Conservation (phyloP, 1,140 invertebrate species). For the Calliphora vicina region DNA sequence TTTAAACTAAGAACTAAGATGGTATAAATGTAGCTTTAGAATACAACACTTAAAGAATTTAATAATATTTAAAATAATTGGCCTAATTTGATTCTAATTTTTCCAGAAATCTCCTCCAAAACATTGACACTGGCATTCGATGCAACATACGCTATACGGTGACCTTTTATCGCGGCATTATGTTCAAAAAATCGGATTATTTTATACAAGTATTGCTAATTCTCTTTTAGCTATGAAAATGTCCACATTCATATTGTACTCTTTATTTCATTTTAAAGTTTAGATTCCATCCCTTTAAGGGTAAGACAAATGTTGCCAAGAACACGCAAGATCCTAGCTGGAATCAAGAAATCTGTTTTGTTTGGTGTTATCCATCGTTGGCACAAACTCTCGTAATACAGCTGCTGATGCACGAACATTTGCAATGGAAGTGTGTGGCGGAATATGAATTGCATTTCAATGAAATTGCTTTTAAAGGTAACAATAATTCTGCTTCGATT, state of each 20-base stretch:
- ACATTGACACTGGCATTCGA: conserved; percentile 38
- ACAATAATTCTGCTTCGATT: too few relatives aligned
- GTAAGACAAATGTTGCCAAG: conserved; percentile 60
- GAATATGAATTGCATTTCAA: conserved; percentile 60
- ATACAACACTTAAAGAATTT: too few relatives aligned
- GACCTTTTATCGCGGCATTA: conserved; percentile 50
- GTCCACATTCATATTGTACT: too few relatives aligned
- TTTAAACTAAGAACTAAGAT: too few relatives aligned
- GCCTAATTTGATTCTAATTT: background rate
- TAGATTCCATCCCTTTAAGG: conserved; percentile 58
- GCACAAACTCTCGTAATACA: conserved; percentile 64
- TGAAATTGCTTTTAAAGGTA: conserved; percentile 60
- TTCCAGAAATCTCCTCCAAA: conserved; percentile 74
- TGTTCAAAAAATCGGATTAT: conserved; percentile 52
- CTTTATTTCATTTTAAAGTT: conserved; percentile 48
- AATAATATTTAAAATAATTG: too few relatives aligned
- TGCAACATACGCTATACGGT: conserved; percentile 58
- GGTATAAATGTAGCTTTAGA: too few relatives aligned
- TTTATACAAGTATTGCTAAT: conserved; percentile 62
- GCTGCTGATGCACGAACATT: conserved; percentile 51
- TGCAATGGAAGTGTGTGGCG: conserved; percentile 52
- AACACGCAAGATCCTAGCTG: conserved; percentile 59
- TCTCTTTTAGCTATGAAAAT: conserved; percentile 55
- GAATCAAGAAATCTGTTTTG: conserved; percentile 64
- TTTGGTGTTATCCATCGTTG: conserved; percentile 65